A percentile compares a stretch with the other conserved stretches of the same genome.
Evolutionary conservation across 2,888 invertebrate species (phyloP).

Genomic region (Cerastis leucographa): DNA sequence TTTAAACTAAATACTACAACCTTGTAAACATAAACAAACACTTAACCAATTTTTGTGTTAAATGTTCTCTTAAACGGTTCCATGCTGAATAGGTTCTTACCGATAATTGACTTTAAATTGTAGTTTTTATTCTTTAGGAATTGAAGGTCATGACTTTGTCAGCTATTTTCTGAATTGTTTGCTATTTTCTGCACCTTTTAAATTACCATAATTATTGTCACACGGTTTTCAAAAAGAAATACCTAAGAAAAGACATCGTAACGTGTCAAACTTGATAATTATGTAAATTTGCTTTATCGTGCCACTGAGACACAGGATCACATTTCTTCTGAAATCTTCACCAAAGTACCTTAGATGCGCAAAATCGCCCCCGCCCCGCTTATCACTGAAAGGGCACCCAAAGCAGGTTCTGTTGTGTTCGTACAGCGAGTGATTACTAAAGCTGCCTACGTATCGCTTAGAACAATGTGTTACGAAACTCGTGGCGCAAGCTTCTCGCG

Average conservation of each 20-base stretch:
- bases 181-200: background rate
- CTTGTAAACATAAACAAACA: slow-evolving; percentile 20
- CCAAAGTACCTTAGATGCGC: too few relatives aligned
- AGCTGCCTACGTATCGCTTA: slow-evolving; percentile 52
- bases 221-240: background rate
- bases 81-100: background rate
- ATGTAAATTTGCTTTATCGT: background rate
- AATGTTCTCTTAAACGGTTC: slow-evolving; percentile 23
- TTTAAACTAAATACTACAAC: slow-evolving; percentile 17
- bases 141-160: background rate
- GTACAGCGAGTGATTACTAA: slow-evolving; percentile 48
- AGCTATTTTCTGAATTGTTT: background rate
- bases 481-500: slow-evolving; percentile 65
- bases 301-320: background rate
- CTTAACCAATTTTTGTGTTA: background rate
- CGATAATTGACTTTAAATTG: background rate
- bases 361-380: slow-evolving; percentile 12
- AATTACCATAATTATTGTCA: background rate
- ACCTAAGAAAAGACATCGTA: background rate
- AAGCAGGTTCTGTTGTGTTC: slow-evolving; percentile 24
- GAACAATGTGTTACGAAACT: slow-evolving; percentile 71
- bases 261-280: background rate
- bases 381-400: background rate
- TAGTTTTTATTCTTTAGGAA: background rate
- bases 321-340: background rate